Evolutionary conservation across 1,140 invertebrate genomes (phyloP), one percentile per base, ranked within the genome.

Genomic region (Drosophila erecta): DNA sequence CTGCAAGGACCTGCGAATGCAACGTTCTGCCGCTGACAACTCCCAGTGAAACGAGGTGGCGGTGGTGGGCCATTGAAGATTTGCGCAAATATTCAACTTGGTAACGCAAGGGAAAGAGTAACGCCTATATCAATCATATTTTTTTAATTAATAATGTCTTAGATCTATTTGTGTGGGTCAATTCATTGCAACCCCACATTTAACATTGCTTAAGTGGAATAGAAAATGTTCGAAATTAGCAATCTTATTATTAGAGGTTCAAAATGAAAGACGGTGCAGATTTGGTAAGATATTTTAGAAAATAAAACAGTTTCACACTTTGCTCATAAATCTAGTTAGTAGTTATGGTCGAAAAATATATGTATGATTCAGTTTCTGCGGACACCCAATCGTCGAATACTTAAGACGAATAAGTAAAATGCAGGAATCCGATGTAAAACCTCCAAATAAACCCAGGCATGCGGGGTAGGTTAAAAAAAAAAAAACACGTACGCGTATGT

Each of bases 381-480:
- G 24, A 22, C 60, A 30, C 37, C 5, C n/a, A 27, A 40, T 60
- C n/a, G 57, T 51, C 33, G 37, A 38, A 47, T 70, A 70, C 66
- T 70, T 47, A 70, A 47, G 10, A 24, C 24, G 64, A 27, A 24
- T 56, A 56, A 70, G 66, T 70, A 70, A 56, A 38, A 38, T 35
- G 65, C 66, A 35, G 49, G 49, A 41, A 69, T 69, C 24, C 20
- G 41, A 35, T 17, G 60, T 56, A 55, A 56, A 56, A 55, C 38
- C 35, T 54, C 49, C 49, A 43, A 49, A 54, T 41, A 24, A 44
- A 24, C 59, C 59, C 44, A 33, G 15, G 49, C 17, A 90, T 94
- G 90, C 38, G 56, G 46, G 20, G 65, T 60, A 69, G 27, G 44
- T 11, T 11, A 24, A 37, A 50, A 30, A 54, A 30, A 54, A 33